These are phyloP conservation scores for Gyrodactylus bullatarudis DNA, from an alignment of 1,140 invertebrate species.

Conservation along the genomic window DNA sequence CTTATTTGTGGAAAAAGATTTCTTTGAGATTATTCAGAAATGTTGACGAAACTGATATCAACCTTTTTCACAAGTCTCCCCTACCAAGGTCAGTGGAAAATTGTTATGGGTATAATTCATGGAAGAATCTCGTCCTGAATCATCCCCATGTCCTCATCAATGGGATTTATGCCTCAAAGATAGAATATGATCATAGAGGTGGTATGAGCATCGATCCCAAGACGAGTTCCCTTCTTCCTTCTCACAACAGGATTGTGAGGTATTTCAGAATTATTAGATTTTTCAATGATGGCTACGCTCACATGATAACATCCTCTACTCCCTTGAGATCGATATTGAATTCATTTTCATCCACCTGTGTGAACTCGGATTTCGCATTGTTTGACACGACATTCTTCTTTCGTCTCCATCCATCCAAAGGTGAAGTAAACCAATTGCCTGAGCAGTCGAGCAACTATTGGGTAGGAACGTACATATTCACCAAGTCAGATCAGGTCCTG, in stretches of 20 bases:
- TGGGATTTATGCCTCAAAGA: background rate
- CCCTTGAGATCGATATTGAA: background rate
- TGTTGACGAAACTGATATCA: background rate
- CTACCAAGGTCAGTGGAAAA: background rate
- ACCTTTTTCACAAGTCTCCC: background rate
- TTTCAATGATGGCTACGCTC: background rate
- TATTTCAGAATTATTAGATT: background rate
- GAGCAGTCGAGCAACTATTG: background rate
- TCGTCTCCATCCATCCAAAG: background rate
- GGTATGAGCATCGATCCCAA: background rate
- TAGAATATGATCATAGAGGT: background rate
- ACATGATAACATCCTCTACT: background rate
- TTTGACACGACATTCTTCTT: background rate
- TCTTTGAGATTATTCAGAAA: background rate
- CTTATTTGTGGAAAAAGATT: background rate
- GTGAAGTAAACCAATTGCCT: background rate
- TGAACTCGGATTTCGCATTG: background rate
- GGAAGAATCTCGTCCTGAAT: background rate
- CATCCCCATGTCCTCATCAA: background rate
- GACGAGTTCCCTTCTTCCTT: background rate
- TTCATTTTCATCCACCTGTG: background rate
- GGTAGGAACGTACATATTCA: background rate
- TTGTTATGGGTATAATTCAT: background rate
- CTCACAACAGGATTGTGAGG: background rate
- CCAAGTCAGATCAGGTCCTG: background rate